These are phyloP conservation scores for Lophochroa leadbeateri DNA, from an alignment of 2,113 vertebrate species.

Conservation along the genomic window DNA sequence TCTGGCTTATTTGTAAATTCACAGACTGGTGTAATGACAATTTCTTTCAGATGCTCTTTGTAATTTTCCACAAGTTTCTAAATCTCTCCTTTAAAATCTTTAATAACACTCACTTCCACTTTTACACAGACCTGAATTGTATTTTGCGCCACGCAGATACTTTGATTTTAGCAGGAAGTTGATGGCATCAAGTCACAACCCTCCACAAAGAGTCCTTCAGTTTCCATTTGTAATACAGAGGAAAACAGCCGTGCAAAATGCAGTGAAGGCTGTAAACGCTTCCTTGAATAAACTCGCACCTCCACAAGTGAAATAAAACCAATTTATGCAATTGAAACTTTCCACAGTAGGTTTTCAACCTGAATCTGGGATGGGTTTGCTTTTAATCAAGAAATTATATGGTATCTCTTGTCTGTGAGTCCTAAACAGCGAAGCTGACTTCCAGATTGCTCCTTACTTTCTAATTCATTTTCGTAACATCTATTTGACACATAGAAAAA, in stretches of 20 bases:
- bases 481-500: not conserved
- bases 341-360: not conserved
- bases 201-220: not conserved
- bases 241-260: not conserved
- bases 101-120: not conserved
- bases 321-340: not conserved
- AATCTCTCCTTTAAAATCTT: conserved; percentile 3
- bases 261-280: not conserved
- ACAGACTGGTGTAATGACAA: not conserved
- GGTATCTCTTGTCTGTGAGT: not conserved
- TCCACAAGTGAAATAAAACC: not conserved
- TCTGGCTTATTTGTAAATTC: conserved; percentile 27
- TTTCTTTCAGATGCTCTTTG: conserved; percentile 2
- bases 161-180: not conserved
- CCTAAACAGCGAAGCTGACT: not conserved
- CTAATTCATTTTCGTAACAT: not conserved
- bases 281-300: not conserved
- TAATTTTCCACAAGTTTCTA: conserved; percentile 30
- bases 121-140: not conserved
- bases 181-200: not conserved
- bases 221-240: not conserved
- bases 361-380: not conserved
- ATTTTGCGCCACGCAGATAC: not conserved
- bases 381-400: not conserved
- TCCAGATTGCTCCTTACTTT: not conserved